Conservation (phyloP, 2,113 vertebrate genomes). For the Sarotherodon lohbergeri region DNA sequence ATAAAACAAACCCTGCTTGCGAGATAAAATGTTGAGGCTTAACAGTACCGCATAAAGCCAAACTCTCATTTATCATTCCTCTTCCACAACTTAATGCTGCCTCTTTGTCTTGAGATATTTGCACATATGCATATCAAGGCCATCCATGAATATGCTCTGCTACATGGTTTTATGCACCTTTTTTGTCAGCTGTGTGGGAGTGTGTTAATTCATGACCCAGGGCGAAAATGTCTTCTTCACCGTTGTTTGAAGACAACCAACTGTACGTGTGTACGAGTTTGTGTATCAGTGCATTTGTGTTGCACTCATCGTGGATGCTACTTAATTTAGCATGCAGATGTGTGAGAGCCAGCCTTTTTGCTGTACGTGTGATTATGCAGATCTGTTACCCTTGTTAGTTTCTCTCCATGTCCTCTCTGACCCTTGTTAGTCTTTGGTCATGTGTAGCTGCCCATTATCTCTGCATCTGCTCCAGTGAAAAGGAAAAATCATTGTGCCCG, state of each 20-base stretch:
- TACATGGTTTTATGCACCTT: conserved; percentile 57
- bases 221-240: conserved; percentile 43
- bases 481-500: conserved; percentile 34
- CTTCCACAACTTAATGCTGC: conserved; percentile 30
- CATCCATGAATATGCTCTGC: conserved; percentile 26
- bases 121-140: conserved; percentile 57
- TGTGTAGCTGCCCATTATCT: conserved; percentile 34
- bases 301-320: neutral
- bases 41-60: neutral
- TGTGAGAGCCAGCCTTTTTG: neutral
- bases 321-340: conserved; percentile 46
- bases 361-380: conserved; percentile 19
- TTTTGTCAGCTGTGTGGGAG: conserved; percentile 62
- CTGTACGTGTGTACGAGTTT: conserved; percentile 22
- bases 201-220: conserved; percentile 66
- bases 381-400: conserved; percentile 34
- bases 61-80: conserved; percentile 36
- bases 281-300: conserved; percentile 5
- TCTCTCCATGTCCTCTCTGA: conserved; percentile 35
- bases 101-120: conserved; percentile 45
- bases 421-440: conserved; percentile 50
- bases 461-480: conserved; percentile 24
- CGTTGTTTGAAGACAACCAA: conserved; percentile 49
- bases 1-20: conserved; percentile 37
- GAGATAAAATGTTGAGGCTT: conserved; percentile 20